Evolutionary conservation across 2,888 invertebrate genomes (phyloP), one percentile per base, ranked within the genome.

Genomic region (Arge pagana): DNA sequence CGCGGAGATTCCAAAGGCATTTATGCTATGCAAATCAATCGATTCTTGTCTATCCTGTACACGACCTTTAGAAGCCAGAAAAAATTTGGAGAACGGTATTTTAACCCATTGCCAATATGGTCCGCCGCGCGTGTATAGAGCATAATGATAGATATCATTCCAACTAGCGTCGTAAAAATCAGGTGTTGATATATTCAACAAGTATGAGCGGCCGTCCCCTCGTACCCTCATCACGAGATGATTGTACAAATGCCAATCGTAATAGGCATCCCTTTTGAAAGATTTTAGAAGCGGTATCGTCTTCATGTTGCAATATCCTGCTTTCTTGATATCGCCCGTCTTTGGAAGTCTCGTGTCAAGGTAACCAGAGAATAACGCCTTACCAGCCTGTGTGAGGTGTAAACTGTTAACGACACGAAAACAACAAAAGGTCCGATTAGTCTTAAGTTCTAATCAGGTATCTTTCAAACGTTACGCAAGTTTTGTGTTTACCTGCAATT

Each of bases 81-180:
- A 85, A 71, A 97, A 96, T 77, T 95, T 96, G 7, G 96, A 94
- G 78, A 96, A 94, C 1, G 96, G 96, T 67, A 97, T 91, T 90
- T 89, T 80, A 33, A 86, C 84, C 55, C 63, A 59, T 80, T 99
- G 98, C 99, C 99, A 99, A 74, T 99, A 97, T 0, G 99, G 99
- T 0, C 98, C 97, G 30, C 99, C 99, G 77, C 96, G 85, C 0
- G 99, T 99, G 71, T 86, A 93, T 3, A 99, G 78, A 0, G 89
- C 85, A 76, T 88, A 97, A 66, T 88, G 86, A 73, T 88, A 94
- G 11, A 89, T 82, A 76, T 96, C 94, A 72, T 93, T 88, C 93
- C 93, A 95, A n/a, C 83, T 82, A 21, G 95, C 77, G 74, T 98
- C 97, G 66, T 84, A 89, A 62, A 83, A 84, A 2, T 89, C 90